These are phyloP conservation scores for Listronotus bonariensis DNA, from an alignment of 1,140 invertebrate species.

Conservation along the genomic window DNA sequence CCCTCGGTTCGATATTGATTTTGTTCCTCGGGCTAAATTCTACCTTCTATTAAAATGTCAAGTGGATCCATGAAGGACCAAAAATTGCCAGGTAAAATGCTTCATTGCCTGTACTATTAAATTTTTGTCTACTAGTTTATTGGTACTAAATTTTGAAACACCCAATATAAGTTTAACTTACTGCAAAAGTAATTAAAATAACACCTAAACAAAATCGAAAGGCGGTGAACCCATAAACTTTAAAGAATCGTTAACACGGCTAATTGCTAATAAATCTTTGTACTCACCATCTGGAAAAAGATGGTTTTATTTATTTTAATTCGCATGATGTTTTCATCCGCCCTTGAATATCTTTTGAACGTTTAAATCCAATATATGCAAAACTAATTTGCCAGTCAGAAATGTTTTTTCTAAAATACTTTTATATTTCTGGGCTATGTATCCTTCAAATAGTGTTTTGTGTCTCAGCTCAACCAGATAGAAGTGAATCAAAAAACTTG, in stretches of 20 bases:
- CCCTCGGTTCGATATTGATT: too few species aligned
- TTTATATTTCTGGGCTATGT: background rate
- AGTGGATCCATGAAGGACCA: too few species aligned
- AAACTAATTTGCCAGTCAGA: background rate
- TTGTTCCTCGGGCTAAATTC: too few species aligned
- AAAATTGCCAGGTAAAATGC: too few species aligned
- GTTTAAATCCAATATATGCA: background rate
- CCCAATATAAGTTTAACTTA: background rate
- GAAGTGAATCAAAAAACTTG: background rate
- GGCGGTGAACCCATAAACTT: conserved; percentile 21
- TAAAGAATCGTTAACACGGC: background rate
- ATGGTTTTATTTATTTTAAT: background rate
- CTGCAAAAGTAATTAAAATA: conserved; percentile 8
- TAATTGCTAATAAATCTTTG: conserved; percentile 14
- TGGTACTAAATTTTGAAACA: too few species aligned
- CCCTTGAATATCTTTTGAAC: conserved; percentile 5
- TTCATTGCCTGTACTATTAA: too few species aligned
- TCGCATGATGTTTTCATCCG: conserved; percentile 10
- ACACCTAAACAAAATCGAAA: conserved; percentile 27
- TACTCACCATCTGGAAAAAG: conserved; percentile 18
- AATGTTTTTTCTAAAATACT: background rate
- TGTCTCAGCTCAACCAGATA: background rate
- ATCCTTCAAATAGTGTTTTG: background rate
- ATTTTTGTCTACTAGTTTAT: too few species aligned
- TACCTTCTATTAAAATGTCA: too few species aligned